Evolutionary conservation across 1,140 invertebrate genomes (phyloP).

Genomic region (Drosophila rhopaloa): DNA sequence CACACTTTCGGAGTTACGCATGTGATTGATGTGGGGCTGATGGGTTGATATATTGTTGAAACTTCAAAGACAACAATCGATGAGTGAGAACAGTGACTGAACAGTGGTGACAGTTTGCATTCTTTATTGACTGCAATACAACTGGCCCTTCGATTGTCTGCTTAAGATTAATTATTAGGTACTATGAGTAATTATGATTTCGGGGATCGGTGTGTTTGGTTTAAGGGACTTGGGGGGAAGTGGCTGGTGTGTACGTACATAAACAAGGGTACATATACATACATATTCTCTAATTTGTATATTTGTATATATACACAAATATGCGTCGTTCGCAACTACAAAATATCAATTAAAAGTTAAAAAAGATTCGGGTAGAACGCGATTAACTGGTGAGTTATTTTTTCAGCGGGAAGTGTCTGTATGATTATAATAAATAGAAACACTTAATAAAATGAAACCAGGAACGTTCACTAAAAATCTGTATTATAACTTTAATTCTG

Average conservation of each 20-base stretch:
- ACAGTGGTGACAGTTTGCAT: slow-evolving; percentile 62
- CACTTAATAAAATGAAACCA: slow-evolving; percentile 3
- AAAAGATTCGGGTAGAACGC: slow-evolving; percentile 1
- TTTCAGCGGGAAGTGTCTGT: not conserved
- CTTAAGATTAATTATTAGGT: slow-evolving; percentile 38
- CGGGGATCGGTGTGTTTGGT: not conserved
- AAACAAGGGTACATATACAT: slow-evolving; percentile 49
- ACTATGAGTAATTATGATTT: slow-evolving; percentile 6
- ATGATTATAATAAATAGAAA: slow-evolving; percentile 9
- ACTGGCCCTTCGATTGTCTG: slow-evolving; percentile 45
- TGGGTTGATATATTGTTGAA: slow-evolving; percentile 68
- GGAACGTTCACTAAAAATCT: not conserved
- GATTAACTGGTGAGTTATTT: slow-evolving; percentile 1
- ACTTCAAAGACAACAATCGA: slow-evolving; percentile 81
- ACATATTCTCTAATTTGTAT: slow-evolving; percentile 36
- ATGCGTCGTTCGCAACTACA: slow-evolving; percentile 41
- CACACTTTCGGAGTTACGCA: slow-evolving; percentile 3
- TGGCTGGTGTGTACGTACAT: slow-evolving; percentile 51
- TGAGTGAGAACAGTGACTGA: slow-evolving; percentile 72
- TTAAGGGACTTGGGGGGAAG: slow-evolving; percentile 10
- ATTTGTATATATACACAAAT: slow-evolving; percentile 34
- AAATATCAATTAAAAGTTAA: slow-evolving; percentile 33
- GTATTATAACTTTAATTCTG: not conserved
- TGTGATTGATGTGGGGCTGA: slow-evolving; percentile 37
- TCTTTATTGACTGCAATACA: slow-evolving; percentile 43